A percentile compares a stretch with the other conserved stretches of the same genome.
These are phyloP conservation scores for Grammomys surdaster DNA, from an alignment of 2,113 vertebrate genomes.

Conservation along the genomic window DNA sequence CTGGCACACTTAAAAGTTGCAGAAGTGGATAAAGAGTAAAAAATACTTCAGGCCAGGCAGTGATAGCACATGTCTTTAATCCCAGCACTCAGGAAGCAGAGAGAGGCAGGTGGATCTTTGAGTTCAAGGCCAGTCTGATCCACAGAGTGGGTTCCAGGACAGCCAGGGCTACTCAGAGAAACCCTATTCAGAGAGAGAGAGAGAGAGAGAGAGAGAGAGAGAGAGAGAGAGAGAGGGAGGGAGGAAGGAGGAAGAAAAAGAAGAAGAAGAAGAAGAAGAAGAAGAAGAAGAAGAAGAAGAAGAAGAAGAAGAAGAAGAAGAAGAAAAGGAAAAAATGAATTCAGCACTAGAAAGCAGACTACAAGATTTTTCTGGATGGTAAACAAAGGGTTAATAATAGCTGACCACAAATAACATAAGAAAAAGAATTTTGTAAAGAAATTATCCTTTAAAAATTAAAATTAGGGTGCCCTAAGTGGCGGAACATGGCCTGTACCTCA, in stretches of 20 bases:
- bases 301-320: no score
- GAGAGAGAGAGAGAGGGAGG: no score
- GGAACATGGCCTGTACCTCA: neutral
- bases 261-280: no score
- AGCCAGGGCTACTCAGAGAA: neutral
- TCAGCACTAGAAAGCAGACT: neutral
- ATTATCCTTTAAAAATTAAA: slow-evolving; percentile 14
- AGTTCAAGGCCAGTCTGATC: neutral
- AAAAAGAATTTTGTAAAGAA: neutral
- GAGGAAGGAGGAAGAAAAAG: no score
- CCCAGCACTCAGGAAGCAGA: neutral
- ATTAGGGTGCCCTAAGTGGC: neutral
- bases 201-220: neutral
- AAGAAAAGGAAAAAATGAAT: neutral
- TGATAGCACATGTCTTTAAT: neutral
- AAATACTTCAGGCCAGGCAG: neutral
- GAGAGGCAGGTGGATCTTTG: neutral
- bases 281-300: no score
- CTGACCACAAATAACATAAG: neutral
- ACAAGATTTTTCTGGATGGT: neutral
- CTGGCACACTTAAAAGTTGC: neutral
- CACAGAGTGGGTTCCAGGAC: neutral
- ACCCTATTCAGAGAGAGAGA: neutral
- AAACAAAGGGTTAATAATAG: neutral
- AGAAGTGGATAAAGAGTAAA: neutral